Evolutionary conservation across 2,113 vertebrate species (phyloP).

Genomic region (Thinocorus orbignyianus): DNA sequence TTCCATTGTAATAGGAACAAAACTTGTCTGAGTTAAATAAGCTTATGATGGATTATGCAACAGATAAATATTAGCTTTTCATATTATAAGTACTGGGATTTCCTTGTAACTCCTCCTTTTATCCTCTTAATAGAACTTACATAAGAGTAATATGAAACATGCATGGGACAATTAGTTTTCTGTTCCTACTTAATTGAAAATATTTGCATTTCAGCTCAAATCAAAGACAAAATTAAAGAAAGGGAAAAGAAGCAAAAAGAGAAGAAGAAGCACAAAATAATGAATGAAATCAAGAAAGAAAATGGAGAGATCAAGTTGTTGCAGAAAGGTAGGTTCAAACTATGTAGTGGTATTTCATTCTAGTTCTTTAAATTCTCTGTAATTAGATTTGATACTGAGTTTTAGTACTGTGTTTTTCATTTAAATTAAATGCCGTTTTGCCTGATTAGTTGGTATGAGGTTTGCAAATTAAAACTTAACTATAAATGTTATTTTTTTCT

Average conservation of each 20-base stretch:
- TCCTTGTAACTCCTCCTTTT: slow-evolving; percentile 21
- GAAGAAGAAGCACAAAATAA: slow-evolving; percentile 91
- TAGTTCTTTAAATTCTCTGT: neutral
- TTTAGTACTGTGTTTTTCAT: neutral
- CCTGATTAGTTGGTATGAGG: neutral
- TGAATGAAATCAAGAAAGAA: slow-evolving; percentile 93
- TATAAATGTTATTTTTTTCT: neutral
- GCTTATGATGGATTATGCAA: neutral
- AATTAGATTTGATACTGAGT: neutral
- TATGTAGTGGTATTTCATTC: neutral
- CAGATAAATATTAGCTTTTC: slow-evolving; percentile 28
- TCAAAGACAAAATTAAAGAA: slow-evolving; percentile 87
- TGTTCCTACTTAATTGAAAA: slow-evolving; percentile 17
- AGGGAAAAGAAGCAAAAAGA: slow-evolving; percentile 87
- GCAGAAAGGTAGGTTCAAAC: slow-evolving; percentile 85
- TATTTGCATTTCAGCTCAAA: slow-evolving; percentile 80
- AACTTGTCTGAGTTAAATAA: neutral
- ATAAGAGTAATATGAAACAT: neutral
- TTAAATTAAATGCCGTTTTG: neutral
- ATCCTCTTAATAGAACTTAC: neutral
- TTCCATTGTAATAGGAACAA: neutral
- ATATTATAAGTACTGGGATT: slow-evolving; percentile 9
- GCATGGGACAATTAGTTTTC: neutral
- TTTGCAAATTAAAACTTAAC: neutral
- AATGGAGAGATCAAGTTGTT: slow-evolving; percentile 91